Evolutionary conservation across 2,888 invertebrate genomes (phyloP).

Genomic region (Tetragonula carbonaria): DNA sequence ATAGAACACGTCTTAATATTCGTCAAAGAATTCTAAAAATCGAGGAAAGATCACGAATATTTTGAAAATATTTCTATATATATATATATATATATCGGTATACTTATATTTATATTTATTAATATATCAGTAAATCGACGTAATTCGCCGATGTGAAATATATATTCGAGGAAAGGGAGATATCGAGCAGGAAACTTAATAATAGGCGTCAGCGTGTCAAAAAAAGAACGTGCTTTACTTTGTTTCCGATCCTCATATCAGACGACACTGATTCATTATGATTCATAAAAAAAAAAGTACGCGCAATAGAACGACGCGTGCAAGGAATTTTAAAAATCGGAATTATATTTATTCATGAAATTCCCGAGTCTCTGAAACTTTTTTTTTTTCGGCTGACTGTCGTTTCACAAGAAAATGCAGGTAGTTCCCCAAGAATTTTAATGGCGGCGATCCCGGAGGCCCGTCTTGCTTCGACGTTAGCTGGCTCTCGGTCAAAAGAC

Average conservation of each 20-base stretch:
- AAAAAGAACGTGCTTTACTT: neutral
- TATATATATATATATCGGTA: neutral
- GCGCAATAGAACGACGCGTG: neutral
- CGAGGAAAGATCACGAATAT: neutral
- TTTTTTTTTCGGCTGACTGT: conserved; percentile 10
- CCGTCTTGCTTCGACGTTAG: conserved; percentile 5
- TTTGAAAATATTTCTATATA: neutral
- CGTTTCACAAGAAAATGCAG: conserved; percentile 41
- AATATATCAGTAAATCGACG: neutral
- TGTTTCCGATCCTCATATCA: neutral
- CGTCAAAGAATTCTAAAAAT: neutral
- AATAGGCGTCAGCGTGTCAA: neutral
- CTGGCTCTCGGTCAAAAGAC: conserved; percentile 31
- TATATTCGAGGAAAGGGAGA: too few species aligned
- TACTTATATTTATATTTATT: too few species aligned
- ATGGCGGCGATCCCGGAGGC: conserved; percentile 26
- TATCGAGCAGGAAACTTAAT: neutral
- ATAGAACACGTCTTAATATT: neutral
- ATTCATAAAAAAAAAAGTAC: neutral
- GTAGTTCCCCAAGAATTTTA: conserved; percentile 50
- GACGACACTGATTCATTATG: neutral
- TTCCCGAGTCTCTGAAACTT: neutral
- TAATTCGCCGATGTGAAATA: neutral
- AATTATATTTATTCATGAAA: conserved; percentile 45
- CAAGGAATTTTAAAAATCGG: neutral